Evolutionary conservation across 2,113 vertebrate genomes (phyloP), one percentile per base, ranked within the genome.

Genomic region (Anguilla rostrata): DNA sequence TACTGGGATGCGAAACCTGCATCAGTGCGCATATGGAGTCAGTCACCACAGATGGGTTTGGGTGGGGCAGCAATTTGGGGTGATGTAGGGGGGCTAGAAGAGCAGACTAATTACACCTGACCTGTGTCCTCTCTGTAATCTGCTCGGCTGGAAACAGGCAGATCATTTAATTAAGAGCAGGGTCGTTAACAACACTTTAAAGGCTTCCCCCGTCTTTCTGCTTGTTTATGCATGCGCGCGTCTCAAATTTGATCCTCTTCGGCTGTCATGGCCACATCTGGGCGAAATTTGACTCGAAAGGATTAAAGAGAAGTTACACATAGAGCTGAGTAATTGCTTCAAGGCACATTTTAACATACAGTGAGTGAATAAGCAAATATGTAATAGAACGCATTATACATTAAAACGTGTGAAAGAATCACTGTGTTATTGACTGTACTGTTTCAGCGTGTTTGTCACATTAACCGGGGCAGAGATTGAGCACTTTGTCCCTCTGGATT

Each of bases 41-140:
- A 94, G 92, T 87, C 90, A 57, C 84, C 89, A 86, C 90, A 91
- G 91, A 93, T 94, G 89, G 90, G 94, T 94, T 94, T 94, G 93
- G 92, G 91, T 89, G 90, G 40, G 88, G 90, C 87, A 91, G 90
- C 92, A 93, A 95, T 94, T 94, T 92, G 93, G 91, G 92, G 91
- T 88, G 81, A 89, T 39, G 88, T 90, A 91, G 87, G 90, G 90
- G 87, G 89, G 92, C 66, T 90, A 78, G 91, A 90, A 89, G 91
- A 83, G 90, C 57, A 16, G 90, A 93, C 88, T 95, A 95, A 95
- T 95, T 95, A 95, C 89, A 91, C 91, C 86, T 90, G 39, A 86
- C 63, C 83, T 83, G 88, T 89, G 92, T 90, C 84, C 87, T 92
- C 87, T 82, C 86, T 89, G 89, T 91, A 87, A 88, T 91, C 90